These are phyloP conservation scores for Phortica okadai DNA, from an alignment of 2,888 invertebrate species.

Conservation along the genomic window DNA sequence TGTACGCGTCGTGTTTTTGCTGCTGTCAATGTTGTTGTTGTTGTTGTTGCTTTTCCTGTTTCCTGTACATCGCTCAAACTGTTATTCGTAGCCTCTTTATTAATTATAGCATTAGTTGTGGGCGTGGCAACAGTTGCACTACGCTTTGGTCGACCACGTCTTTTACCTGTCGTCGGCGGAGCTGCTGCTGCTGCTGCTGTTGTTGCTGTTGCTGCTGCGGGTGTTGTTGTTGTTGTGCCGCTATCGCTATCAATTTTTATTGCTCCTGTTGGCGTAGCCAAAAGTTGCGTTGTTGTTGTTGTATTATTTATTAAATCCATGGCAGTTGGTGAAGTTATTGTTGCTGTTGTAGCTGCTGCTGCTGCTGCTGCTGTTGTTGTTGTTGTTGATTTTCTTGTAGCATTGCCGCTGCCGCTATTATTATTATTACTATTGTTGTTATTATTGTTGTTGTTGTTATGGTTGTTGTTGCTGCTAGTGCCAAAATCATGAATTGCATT, in stretches of 20 bases:
- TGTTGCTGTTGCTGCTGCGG: neutral
- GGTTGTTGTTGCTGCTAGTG: conserved; percentile 36
- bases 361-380: conserved; percentile 22
- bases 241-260: neutral
- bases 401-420: neutral
- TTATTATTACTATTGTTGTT: neutral
- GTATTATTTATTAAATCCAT: too few species aligned
- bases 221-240: neutral
- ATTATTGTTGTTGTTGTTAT: neutral
- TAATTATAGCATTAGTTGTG: conserved; percentile 1
- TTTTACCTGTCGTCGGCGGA: conserved; percentile 48
- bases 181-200: neutral
- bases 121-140: conserved; percentile 40
- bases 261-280: neutral
- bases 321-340: neutral
- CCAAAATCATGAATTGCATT: conserved; percentile 25
- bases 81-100: neutral
- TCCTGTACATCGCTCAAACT: neutral
- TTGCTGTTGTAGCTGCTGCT: conserved; percentile 34
- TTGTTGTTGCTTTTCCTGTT: conserved; percentile 4
- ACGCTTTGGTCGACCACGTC: conserved; percentile 78
- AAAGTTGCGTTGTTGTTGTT: too few species aligned
- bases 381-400: neutral
- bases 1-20: conserved; percentile 72
- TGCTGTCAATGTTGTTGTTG: conserved; percentile 31